Evolutionary conservation across 2,113 vertebrate species (phyloP), one percentile per base, ranked within the genome.

Genomic region (Dasypus novemcinctus): DNA sequence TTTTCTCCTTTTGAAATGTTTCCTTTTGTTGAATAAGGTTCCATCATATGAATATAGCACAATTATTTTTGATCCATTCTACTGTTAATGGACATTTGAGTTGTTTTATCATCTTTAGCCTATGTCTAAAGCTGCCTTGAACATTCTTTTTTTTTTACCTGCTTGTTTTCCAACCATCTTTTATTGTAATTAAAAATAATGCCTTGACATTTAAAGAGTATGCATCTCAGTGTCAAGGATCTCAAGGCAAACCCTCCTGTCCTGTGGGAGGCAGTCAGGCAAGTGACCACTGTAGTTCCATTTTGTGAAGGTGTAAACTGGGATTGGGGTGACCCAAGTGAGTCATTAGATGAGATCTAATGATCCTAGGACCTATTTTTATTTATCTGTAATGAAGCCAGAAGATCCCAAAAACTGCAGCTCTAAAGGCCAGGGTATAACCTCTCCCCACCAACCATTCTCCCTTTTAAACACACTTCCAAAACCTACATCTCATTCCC

Each of bases 181-280:
- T 82, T 96, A 93, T 91, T 90, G 17, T 68, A 36, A 64, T n/a
- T 12, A 76, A 81, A 83, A 41, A 7, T 18, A 54, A 80, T n/a
- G 84, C 74, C 92, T 76, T 79, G 41, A 49, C 49, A n/a, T 57
- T 49, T 31, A 38, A 68, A 87, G 84, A 92, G 54, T 27, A 31
- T 0, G 23, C 27, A 2, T 61, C 36, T 63, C 38, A 1, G 46
- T 38, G 87, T 76, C 25, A 13, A 52, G 78, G 82, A 49, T 69
- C 61, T n/a, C 3, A 6, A 3, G 17, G 33, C 63, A 41, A 33
- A 64, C 52, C 81, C 74, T 8, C 64, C 72, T 4, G 0, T 1
- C 46, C 84, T 9, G 11, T 8, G 49, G 20, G 57, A 59, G 61
- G 75, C 76, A 49, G 76, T 68, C 76, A 49, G 76, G 61, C 29